Evolutionary conservation across 2,888 invertebrate genomes (phyloP).

Genomic region (Papilio demoleus): DNA sequence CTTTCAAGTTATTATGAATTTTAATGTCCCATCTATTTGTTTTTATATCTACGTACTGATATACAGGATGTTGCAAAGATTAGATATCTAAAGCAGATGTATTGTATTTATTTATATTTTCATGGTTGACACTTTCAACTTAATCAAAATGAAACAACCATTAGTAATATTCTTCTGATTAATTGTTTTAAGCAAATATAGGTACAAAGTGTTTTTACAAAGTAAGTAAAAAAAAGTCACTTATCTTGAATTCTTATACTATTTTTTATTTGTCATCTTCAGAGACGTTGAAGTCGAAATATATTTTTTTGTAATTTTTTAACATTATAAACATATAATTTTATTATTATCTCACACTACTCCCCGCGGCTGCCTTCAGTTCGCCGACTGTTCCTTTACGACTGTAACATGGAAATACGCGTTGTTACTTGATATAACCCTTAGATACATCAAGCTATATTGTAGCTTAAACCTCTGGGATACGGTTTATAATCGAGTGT

Average conservation of each 20-base stretch:
- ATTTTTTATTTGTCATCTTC: background rate
- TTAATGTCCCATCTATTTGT: conserved; percentile 53
- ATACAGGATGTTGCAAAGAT: conserved; percentile 1
- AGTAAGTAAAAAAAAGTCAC: too few relatives aligned
- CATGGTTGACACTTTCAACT: background rate
- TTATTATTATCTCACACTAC: conserved; percentile 44
- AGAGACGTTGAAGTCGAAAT: conserved; percentile 25
- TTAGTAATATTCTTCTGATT: too few relatives aligned
- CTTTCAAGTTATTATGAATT: conserved; percentile 57
- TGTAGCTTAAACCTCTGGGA: background rate
- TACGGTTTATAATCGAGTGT: conserved; percentile 14
- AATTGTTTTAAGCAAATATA: too few relatives aligned
- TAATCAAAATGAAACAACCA: background rate
- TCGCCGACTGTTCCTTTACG: conserved; percentile 48
- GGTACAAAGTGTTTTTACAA: too few relatives aligned
- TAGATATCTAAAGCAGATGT: background rate
- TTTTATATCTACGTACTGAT: conserved; percentile 37
- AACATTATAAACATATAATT: conserved; percentile 42
- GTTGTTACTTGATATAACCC: background rate
- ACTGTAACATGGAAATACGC: conserved; percentile 43
- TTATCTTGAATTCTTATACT: too few relatives aligned
- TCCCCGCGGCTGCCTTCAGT: conserved; percentile 43
- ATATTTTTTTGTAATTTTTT: conserved; percentile 23
- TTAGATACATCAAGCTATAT: background rate
- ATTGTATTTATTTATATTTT: background rate